Evolutionary conservation across 2,797 vertebrate species (phyloP).

Genomic region (Gorsachius magnificus): DNA sequence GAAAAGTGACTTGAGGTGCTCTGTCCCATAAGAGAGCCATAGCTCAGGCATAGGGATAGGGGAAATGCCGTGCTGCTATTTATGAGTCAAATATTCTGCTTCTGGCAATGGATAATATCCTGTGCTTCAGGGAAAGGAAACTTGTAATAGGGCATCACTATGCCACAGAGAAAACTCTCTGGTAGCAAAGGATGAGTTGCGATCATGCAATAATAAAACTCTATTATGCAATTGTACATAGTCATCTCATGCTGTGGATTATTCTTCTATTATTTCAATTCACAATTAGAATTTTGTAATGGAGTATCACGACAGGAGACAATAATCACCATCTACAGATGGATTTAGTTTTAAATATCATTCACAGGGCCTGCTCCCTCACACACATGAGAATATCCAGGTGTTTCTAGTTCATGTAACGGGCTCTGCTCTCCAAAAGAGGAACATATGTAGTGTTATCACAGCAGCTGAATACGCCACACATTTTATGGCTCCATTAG

Average conservation of each 20-base stretch:
- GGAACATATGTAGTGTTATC: neutral
- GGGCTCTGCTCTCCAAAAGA: neutral
- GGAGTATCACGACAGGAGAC: neutral
- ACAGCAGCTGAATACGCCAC: neutral
- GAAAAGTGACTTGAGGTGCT: neutral
- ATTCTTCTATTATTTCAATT: neutral
- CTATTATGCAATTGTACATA: neutral
- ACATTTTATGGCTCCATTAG: neutral
- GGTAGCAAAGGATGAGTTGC: neutral
- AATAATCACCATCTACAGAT: neutral
- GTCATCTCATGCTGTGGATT: neutral
- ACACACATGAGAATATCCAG: neutral
- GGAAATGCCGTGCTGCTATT: neutral
- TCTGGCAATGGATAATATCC: neutral
- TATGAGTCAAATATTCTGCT: neutral
- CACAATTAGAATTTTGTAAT: neutral
- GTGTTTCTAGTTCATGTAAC: neutral
- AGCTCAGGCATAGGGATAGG: accelerated
- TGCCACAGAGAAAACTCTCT: neutral
- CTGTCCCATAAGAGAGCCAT: accelerated
- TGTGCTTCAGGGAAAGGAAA: neutral
- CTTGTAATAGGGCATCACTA: neutral
- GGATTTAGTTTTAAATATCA: neutral
- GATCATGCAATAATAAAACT: neutral
- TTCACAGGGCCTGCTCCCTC: neutral